These are phyloP conservation scores for Argynnis bischoffii DNA, from an alignment of 2,888 invertebrate species.

Conservation along the genomic window DNA sequence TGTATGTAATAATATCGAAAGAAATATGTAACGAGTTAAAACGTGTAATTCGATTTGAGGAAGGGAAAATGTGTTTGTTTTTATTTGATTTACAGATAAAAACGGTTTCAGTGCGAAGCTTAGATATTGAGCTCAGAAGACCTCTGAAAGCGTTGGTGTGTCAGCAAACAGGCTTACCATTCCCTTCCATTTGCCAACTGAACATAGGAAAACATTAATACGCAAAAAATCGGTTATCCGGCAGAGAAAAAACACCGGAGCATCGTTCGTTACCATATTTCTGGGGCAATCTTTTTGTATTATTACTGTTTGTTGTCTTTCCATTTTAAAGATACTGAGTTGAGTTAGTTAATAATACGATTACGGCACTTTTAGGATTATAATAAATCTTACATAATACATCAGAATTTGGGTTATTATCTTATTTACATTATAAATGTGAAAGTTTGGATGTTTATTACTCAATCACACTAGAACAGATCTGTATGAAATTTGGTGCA, in stretches of 20 bases:
- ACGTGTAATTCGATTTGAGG: constrained; percentile 32
- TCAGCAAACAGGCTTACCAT: constrained; percentile 64
- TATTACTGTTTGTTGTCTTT: constrained; percentile 32
- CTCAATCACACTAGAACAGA: no score
- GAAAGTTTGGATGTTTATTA: no score
- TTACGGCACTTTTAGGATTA: neutral
- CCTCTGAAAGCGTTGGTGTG: constrained; percentile 60
- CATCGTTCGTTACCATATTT: constrained; percentile 23
- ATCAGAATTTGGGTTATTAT: no score
- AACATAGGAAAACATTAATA: constrained; percentile 40
- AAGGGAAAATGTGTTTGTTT: constrained; percentile 39
- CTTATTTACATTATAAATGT: no score
- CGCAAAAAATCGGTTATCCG: constrained; percentile 34
- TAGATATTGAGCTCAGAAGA: constrained; percentile 34
- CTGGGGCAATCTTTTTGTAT: constrained; percentile 14
- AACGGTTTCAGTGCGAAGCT: constrained; percentile 36
- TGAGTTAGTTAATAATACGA: neutral
- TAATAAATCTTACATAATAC: no score
- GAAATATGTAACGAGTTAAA: constrained; percentile 36
- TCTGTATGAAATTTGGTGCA: no score
- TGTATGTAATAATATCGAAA: constrained; percentile 3
- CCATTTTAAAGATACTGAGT: constrained; percentile 23
- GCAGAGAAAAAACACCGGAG: constrained; percentile 23
- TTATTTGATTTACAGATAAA: constrained; percentile 55
- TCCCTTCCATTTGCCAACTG: constrained; percentile 39